These are phyloP conservation scores for Liasis olivaceus DNA, from an alignment of 2,797 vertebrate species.

Conservation along the genomic window DNA sequence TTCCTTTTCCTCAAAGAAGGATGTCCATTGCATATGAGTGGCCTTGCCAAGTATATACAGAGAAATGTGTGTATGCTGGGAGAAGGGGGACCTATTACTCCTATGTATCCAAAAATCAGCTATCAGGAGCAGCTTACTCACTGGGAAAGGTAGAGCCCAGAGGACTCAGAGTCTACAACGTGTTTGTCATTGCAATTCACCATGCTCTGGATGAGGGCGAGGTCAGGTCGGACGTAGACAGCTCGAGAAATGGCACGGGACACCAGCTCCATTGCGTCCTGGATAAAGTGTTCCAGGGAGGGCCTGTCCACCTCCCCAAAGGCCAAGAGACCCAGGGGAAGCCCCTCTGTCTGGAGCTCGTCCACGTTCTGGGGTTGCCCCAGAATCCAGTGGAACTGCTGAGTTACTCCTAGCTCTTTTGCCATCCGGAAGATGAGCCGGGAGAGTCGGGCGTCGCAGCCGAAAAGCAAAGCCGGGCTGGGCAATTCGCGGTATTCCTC, in stretches of 20 bases:
- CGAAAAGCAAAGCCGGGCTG: conserved; percentile 78
- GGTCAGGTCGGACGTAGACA: conserved; percentile 68
- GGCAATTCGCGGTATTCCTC: conserved; percentile 63
- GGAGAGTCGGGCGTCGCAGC: conserved; percentile 72
- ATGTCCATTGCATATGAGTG: background rate
- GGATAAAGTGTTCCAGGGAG: conserved; percentile 80
- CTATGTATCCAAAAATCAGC: background rate
- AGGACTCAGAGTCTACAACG: conserved; percentile 63
- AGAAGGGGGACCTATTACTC: background rate
- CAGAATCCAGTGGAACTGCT: conserved; percentile 85
- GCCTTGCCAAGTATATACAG: background rate
- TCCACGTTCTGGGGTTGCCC: conserved; percentile 80
- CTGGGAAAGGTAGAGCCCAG: conserved; percentile 80
- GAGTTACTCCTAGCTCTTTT: conserved; percentile 76
- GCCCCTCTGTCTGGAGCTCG: conserved; percentile 78
- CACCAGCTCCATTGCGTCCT: conserved; percentile 81
- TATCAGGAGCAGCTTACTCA: conserved; percentile 58
- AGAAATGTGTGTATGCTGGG: background rate
- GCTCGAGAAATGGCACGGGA: conserved; percentile 74
- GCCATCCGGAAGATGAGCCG: conserved; percentile 75
- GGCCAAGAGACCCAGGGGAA: conserved; percentile 85
- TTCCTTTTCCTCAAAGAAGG: background rate
- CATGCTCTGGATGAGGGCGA: conserved; percentile 72
- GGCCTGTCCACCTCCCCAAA: conserved; percentile 82
- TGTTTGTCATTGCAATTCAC: conserved; percentile 77